Evolutionary conservation across 2,797 vertebrate genomes (phyloP).

Genomic region (Petrocephalus sullivani): DNA sequence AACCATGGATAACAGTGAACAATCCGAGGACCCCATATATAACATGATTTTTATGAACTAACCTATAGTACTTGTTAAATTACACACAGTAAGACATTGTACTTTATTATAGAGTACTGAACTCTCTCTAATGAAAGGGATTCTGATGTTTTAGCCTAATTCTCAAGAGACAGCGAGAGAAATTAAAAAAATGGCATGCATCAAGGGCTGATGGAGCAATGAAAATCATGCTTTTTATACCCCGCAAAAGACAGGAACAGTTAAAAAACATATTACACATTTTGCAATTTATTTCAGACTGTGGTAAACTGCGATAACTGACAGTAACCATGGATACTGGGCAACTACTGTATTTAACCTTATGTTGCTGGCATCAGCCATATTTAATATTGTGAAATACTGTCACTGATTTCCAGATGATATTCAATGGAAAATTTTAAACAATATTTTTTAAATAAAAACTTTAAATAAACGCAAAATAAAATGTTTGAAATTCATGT

Average conservation of each 20-base stretch:
- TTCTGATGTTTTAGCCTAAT: too few relatives aligned
- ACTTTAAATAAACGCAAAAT: background rate
- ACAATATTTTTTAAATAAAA: background rate
- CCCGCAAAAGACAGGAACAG: background rate
- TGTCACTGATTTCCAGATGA: background rate
- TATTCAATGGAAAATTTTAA: background rate
- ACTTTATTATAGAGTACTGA: too few relatives aligned
- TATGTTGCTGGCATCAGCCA: background rate
- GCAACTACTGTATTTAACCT: background rate
- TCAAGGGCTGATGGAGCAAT: background rate
- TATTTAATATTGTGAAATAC: background rate
- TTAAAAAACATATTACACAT: background rate
- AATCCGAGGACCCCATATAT: too few relatives aligned
- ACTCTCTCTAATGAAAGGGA: too few relatives aligned
- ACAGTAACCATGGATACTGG: background rate
- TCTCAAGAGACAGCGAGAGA: background rate
- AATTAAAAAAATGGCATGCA: background rate
- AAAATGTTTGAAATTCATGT: background rate
- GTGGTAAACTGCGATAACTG: background rate
- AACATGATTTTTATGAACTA: too few relatives aligned
- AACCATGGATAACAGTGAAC: too few relatives aligned
- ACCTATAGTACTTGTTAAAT: too few relatives aligned
- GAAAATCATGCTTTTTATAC: background rate
- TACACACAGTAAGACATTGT: too few relatives aligned
- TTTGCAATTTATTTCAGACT: background rate